Evolutionary conservation across 2,113 vertebrate genomes (phyloP).

Genomic region (Ictalurus punctatus): DNA sequence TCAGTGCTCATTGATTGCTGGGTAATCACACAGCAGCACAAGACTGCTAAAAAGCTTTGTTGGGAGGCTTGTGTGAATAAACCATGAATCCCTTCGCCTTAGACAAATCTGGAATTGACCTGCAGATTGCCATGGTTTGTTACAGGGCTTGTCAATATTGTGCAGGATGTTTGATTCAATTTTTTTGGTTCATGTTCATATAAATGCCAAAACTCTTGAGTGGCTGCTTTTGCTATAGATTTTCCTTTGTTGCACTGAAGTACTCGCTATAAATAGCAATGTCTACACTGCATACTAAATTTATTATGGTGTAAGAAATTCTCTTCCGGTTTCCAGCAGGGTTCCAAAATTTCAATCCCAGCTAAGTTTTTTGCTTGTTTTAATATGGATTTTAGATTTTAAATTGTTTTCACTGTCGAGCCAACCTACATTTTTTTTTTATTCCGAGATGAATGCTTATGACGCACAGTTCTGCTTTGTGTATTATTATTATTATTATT

Average conservation of each 20-base stretch:
- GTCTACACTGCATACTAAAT: slow-evolving; percentile 8
- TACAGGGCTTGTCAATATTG: slow-evolving; percentile 33
- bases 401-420: neutral
- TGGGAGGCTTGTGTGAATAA: slow-evolving; percentile 52
- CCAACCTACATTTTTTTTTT: neutral
- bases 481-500: too few species aligned
- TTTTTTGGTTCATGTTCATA: neutral
- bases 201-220: slow-evolving; percentile 51
- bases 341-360: neutral
- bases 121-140: slow-evolving; percentile 33
- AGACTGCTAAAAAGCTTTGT: slow-evolving; percentile 30
- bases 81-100: slow-evolving; percentile 45
- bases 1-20: slow-evolving; percentile 43
- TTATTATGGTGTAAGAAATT: neutral
- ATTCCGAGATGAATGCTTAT: neutral
- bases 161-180: slow-evolving; percentile 56
- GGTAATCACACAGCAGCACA: slow-evolving; percentile 50
- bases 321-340: slow-evolving; percentile 15
- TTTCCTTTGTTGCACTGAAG: slow-evolving; percentile 1
- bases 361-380: neutral
- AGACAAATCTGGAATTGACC: slow-evolving; percentile 33
- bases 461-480: neutral
- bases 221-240: slow-evolving; percentile 57
- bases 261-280: slow-evolving; percentile 1
- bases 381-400: slow-evolving; percentile 2